Percentiles rank a stretch among this genome's conserved stretches.
phyloP scores from a whole-genome alignment of 2,797 vertebrate genomes.

The Ctenochaetus hawaiiensis region DNA sequence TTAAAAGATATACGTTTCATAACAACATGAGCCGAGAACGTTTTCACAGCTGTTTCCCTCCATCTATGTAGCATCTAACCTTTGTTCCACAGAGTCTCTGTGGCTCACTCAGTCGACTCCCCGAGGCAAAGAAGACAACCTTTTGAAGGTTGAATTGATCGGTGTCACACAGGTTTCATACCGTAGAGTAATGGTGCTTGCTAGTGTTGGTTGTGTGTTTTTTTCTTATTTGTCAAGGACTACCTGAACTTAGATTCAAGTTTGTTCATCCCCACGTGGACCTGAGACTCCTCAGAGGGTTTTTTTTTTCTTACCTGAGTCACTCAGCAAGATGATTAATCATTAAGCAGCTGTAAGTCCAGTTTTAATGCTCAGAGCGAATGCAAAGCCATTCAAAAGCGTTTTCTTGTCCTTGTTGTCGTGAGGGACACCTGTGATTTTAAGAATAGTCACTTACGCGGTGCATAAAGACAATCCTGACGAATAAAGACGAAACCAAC shows the following conservation, averaged over 20 bases:
- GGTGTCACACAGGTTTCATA: neutral
- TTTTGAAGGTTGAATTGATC: constrained; percentile 7
- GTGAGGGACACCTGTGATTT: constrained; percentile 1
- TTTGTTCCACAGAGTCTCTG: neutral
- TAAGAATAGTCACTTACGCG: neutral
- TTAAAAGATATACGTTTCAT: neutral
- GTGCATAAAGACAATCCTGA: neutral
- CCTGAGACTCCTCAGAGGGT: neutral
- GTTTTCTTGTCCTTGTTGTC: neutral
- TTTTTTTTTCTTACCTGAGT: neutral
- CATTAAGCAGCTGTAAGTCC: neutral
- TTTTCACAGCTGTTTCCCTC: neutral
- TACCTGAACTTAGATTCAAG: neutral
- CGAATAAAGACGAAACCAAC: neutral
- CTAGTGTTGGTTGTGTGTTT: neutral
- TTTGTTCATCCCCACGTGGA: neutral
- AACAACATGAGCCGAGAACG: neutral
- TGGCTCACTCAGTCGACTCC: neutral
- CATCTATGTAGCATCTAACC: neutral
- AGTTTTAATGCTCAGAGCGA: neutral
- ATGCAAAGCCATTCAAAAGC: neutral
- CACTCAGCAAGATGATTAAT: constrained; percentile 10
- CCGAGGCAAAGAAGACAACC: neutral
- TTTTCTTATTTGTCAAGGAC: neutral
- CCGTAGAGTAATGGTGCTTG: neutral